Conservation (phyloP, 2,797 vertebrate species). For the Tragopan temminckii region DNA sequence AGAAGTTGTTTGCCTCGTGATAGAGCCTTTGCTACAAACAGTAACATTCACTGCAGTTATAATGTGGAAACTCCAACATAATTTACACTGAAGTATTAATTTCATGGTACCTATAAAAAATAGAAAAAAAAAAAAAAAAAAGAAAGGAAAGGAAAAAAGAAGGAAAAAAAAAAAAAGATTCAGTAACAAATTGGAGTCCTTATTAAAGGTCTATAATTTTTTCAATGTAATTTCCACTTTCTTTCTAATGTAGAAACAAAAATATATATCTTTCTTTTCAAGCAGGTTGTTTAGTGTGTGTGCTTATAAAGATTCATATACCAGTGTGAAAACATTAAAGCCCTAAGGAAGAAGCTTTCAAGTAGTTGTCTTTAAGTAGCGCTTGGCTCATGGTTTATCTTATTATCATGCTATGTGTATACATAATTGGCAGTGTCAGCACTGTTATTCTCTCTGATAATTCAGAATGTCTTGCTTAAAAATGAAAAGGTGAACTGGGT, state of each 20-base stretch:
- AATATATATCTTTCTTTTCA: not conserved
- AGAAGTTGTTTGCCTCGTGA: not conserved
- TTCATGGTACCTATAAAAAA: not conserved
- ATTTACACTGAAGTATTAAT: not conserved
- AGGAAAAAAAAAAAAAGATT: not conserved
- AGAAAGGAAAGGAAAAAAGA: not conserved
- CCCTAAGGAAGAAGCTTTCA: not conserved
- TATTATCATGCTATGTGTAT: not conserved
- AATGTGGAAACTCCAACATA: not conserved
- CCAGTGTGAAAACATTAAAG: not conserved
- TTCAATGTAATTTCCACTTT: not conserved
- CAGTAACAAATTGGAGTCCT: not conserved
- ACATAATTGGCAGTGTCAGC: not conserved
- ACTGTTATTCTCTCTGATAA: not conserved
- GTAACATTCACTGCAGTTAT: not conserved
- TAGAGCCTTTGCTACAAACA: conserved; percentile 9
- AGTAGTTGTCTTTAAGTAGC: not conserved
- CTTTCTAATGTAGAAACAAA: not conserved
- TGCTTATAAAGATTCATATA: not conserved
- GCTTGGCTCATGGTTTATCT: not conserved
- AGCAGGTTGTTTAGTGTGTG: not conserved
- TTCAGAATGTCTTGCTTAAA: not conserved
- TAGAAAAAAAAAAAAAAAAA: not conserved
- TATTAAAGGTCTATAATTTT: not conserved
- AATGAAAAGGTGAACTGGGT: not conserved